Evolutionary conservation across 2,888 invertebrate genomes (phyloP), one percentile per base, ranked within the genome.

Genomic region (Cephus nigrinus): DNA sequence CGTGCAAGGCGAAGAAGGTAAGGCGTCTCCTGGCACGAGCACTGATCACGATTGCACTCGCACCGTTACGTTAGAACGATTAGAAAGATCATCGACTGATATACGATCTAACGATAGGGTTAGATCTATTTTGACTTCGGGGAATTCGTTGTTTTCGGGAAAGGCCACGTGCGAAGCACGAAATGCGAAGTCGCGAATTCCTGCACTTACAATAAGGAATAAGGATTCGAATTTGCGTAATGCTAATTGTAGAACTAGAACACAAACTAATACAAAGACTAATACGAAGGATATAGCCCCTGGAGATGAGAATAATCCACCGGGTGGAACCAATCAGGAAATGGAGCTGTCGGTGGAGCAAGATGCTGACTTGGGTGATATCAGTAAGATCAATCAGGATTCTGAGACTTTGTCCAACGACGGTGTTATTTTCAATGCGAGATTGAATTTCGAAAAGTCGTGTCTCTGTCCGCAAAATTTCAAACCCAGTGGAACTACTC

Each of bases 1-100:
- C 93, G 94, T 95, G 89, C 95, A 95, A 91, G 94, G 94, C 92
- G 94, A 93, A 92, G 94, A 94, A 95, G 95, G 95, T 95, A 95
- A 95, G 95, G 92, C 89, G 69, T 87, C 85, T 85, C 85, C 82
- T 81, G 80, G 80, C 76, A 81, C 83, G 78, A 84, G 82, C 82
- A 77, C 80, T 79, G 85, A 86, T 75, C 78, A 80, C 81, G 88
- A 87, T 87, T 86, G 88, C 88, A 87, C 89, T 85, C 84, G 82
- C 86, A 86, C 85, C 86, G 86, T 85, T 86, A 87, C 86, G 85
- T 86, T 88, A 87, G 87, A 86, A 68, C 73, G 73, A 31, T 23
- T 30, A 15, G 36, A 68, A 11, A 23, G 78, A 77, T 78, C 82
- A 78, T 80, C 80, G 78, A 76, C 69, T 74, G 76, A 77, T 79